Evolutionary conservation across 2,888 invertebrate genomes (phyloP), one percentile per base, ranked within the genome.

Genomic region (Panzeria rudis): DNA sequence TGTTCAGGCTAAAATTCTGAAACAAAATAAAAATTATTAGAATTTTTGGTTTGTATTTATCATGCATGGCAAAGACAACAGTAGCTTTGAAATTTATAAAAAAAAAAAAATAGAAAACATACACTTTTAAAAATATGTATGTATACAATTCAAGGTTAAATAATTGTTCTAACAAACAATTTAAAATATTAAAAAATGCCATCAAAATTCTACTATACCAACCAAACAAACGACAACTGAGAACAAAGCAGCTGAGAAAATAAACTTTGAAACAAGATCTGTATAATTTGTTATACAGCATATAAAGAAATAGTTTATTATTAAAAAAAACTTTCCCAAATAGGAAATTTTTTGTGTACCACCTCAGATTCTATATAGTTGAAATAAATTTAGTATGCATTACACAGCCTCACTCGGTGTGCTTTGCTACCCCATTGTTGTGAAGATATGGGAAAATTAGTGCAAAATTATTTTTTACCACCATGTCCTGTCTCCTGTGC

Each of bases 21-120:
- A 69, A 13, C 5, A 15, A 59, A 35, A 59, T 17, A 50, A 50
- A 71, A 64, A 64, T 72, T 71, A 64, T 68, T 68, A 56, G 72
- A 72, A 79, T 77, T 83, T 64, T 64, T 71, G 20, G 61, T 72
- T 83, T 59, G 52, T 59, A 35, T 52, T 2, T 29, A 29, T 2
- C 29, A 29, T 29, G 5, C 29, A 29, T 41, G 17, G 71, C 64
- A 69, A 56, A 54, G 68, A 52, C 75, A 59, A 52, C 20, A 64
- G 54, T 62, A 62, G 82, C 41, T 23, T 25, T 38, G 15, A 8
- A 50, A 2, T 69, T 47, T 50, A 61, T 3, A 47, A 59, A 20
- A 32, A 0, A 20, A 15, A 54, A 11, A 64, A 32, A 41, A 15
- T 6, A 17, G 13, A 29, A 5, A 32, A 66, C 38, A 38, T 3